Evolutionary conservation across 2,888 invertebrate genomes (phyloP).

Genomic region (Oithona nana): DNA sequence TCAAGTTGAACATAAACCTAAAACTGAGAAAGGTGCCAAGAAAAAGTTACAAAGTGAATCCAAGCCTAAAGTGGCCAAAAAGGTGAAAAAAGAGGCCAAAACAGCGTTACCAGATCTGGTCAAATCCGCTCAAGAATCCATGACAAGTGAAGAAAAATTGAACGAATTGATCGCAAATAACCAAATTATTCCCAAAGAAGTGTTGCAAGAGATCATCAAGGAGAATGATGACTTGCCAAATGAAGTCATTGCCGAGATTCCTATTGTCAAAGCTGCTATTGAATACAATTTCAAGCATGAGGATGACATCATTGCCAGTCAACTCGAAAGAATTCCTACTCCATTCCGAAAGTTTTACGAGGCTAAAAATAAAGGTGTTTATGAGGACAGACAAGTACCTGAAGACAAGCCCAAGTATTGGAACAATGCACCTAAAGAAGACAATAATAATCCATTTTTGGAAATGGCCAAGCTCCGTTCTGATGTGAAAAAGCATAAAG

Average conservation of each 20-base stretch:
- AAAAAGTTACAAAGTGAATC: no score
- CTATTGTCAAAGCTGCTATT: background rate
- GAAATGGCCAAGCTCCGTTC: conserved; percentile 6
- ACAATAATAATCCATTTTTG: background rate
- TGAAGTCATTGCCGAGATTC: background rate
- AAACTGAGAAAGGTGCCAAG: no score
- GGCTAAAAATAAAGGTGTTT: background rate
- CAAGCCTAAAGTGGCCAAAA: no score
- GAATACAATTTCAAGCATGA: background rate
- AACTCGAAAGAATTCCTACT: conserved; percentile 7
- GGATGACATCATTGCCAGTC: background rate
- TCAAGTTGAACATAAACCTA: no score
- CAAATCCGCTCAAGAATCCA: background rate
- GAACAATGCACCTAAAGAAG: background rate
- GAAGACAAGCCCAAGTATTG: conserved; percentile 13
- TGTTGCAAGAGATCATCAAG: background rate
- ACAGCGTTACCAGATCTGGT: background rate
- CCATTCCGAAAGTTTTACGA: conserved; percentile 6
- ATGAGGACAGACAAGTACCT: background rate
- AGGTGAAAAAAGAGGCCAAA: background rate
- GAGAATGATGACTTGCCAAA: background rate
- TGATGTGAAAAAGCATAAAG: background rate
- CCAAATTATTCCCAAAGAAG: background rate
- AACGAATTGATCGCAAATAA: background rate
- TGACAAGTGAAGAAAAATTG: background rate